Evolutionary conservation across 2,113 vertebrate species (phyloP).

Genomic region (Mus musculus): GRCm39 chr14:100561501-100562000

Average conservation of each 20-base stretch:
- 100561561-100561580: conserved; percentile 10
- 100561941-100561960: conserved; percentile 52
- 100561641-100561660: not conserved
- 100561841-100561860: conserved; percentile 18
- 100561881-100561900: not conserved
- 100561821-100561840: not conserved
- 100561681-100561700: not conserved
- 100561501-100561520: not conserved
- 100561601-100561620: not conserved
- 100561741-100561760: rapidly evolving
- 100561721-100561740: not conserved
- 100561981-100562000: conserved; percentile 66
- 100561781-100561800: not conserved
- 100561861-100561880: conserved; percentile 35
- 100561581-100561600: not conserved
- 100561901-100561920: not conserved
- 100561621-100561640: not conserved
- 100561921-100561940: conserved; percentile 5
- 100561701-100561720: not conserved
- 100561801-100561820: not conserved
- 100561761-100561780: not conserved
- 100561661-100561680: not conserved
- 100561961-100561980: conserved; percentile 44
- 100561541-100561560: not conserved
- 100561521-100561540: not conserved